Percentiles rank a stretch among this genome's conserved stretches.
phyloP scores from a whole-genome alignment of 2,797 vertebrate genomes.

The Choloepus didactylus region DNA sequence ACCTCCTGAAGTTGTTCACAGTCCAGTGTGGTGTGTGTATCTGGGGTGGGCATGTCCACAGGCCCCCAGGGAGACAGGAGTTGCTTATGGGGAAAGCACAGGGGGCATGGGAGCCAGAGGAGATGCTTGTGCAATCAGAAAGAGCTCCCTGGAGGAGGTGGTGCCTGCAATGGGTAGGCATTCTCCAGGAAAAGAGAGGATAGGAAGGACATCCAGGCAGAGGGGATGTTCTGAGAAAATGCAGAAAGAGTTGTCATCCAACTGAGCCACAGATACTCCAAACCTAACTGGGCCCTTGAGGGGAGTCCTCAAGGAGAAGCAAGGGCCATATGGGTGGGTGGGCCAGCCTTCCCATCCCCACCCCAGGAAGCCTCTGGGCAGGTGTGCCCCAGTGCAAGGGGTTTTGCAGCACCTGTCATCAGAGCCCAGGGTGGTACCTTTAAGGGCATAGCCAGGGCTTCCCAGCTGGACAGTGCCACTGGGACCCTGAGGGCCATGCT shows the following conservation, averaged over 20 bases:
- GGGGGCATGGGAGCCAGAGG: background rate
- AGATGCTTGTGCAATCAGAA: background rate
- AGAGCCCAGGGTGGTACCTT: rapidly evolving
- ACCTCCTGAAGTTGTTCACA: background rate
- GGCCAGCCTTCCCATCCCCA: background rate
- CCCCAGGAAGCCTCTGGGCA: background rate
- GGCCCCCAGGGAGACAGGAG: background rate
- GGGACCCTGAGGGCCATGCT: background rate
- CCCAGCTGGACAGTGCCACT: background rate
- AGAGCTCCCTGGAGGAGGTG: background rate
- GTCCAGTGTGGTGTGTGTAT: background rate
- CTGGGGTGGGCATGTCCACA: background rate
- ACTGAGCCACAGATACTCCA: background rate
- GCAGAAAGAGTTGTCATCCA: background rate
- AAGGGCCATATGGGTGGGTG: background rate
- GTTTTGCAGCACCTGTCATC: background rate
- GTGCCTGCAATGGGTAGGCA: background rate
- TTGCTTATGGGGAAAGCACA: background rate
- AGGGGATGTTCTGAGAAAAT: background rate
- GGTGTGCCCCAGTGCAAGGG: background rate
- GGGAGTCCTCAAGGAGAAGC: background rate
- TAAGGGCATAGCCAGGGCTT: background rate
- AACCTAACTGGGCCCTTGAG: background rate
- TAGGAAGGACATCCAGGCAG: background rate
- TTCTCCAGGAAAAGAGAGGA: background rate